phyloP scores from a whole-genome alignment of 2,888 invertebrate genomes.

The Lithosia quadra region DNA sequence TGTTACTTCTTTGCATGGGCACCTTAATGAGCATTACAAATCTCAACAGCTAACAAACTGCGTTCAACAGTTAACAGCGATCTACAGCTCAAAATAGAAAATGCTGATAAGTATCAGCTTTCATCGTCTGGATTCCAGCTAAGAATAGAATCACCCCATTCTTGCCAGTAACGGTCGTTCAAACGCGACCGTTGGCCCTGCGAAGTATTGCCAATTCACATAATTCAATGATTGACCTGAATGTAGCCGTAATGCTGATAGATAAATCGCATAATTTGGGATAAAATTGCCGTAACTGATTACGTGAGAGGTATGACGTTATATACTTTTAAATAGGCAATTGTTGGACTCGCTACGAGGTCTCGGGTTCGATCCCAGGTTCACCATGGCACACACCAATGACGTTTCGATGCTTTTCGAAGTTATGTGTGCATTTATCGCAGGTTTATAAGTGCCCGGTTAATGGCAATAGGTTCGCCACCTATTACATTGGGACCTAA shows the following conservation, averaged over 20 bases:
- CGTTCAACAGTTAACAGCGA: slow-evolving; percentile 9
- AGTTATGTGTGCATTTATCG: no score
- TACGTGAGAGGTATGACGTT: neutral
- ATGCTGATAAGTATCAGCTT: slow-evolving; percentile 16
- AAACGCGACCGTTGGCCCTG: slow-evolving; percentile 11
- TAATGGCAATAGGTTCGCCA: no score
- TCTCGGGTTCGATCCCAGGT: no score
- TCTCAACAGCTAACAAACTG: neutral
- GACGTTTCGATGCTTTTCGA: no score
- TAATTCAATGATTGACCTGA: slow-evolving; percentile 14
- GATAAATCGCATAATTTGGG: neutral
- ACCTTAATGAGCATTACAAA: neutral
- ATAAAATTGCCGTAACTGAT: neutral
- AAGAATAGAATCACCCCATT: slow-evolving; percentile 23
- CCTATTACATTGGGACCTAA: no score
- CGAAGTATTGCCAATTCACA: slow-evolving; percentile 11
- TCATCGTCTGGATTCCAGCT: slow-evolving; percentile 26
- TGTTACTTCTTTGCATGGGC: neutral
- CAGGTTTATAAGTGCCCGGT: no score
- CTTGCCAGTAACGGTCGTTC: slow-evolving; percentile 15
- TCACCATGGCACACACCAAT: no score
- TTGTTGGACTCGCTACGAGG: no score
- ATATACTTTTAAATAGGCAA: no score
- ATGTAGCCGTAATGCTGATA: neutral
- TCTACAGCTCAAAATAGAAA: slow-evolving; percentile 7